Conservation (phyloP, 2,113 vertebrate species). For the Petaurus breviceps region DNA sequence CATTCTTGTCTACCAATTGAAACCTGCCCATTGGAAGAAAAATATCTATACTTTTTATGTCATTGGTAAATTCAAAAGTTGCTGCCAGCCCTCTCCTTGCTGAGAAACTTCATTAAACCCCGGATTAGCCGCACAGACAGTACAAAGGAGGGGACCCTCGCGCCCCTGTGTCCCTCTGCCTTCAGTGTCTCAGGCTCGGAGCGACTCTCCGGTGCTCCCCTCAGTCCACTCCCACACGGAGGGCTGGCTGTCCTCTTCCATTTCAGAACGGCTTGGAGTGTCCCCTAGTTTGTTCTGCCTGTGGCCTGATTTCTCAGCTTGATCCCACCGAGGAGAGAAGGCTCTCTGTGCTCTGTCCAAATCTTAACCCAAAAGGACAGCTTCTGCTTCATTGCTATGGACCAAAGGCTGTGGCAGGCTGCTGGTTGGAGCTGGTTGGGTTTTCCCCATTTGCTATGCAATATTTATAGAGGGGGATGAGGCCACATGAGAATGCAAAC, state of each 20-base stretch:
- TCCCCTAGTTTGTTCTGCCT: not conserved
- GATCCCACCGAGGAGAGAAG: not conserved
- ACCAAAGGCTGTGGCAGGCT: not conserved
- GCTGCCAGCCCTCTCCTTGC: constrained; percentile 71
- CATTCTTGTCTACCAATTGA: constrained; percentile 93
- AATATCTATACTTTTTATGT: constrained; percentile 85
- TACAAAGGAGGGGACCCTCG: not conserved
- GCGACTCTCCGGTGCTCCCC: not conserved
- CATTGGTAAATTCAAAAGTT: constrained; percentile 86
- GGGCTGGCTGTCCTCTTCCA: not conserved
- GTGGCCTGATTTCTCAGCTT: not conserved
- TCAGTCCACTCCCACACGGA: not conserved
- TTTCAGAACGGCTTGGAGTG: not conserved
- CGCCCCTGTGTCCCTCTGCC: not conserved
- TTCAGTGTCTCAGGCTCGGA: not conserved
- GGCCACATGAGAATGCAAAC: not conserved
- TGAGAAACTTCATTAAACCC: constrained; percentile 65
- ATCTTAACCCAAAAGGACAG: not conserved
- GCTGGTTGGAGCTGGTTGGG: not conserved
- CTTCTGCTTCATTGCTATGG: not conserved
- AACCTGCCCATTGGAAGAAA: constrained; percentile 83
- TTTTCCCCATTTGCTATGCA: not conserved
- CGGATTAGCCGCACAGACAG: constrained; percentile 39
- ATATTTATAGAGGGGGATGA: not conserved
- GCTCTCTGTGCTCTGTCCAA: not conserved